phyloP scores from a whole-genome alignment of 2,113 vertebrate species.

The Labeo rohita region DNA sequence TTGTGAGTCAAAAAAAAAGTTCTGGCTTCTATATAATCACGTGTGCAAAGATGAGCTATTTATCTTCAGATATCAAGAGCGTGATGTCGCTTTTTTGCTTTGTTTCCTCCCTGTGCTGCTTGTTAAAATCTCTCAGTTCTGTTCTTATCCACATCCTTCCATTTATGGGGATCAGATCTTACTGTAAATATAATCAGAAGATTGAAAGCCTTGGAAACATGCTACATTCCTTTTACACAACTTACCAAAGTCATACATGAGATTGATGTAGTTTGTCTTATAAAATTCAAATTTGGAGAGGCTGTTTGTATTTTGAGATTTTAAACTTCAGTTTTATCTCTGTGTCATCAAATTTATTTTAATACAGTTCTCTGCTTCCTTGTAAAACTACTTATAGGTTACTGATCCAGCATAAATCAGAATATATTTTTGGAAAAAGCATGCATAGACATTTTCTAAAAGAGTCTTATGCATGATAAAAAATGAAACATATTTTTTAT shows the following conservation, averaged over 20 bases:
- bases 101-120: conserved; percentile 34
- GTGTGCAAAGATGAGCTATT: not conserved
- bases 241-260: not conserved
- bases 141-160: conserved; percentile 48
- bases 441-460: not conserved
- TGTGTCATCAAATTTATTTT: not conserved
- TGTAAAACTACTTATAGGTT: not conserved
- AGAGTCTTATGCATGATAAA: conserved; percentile 3
- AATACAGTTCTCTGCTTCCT: not conserved
- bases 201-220: not conserved
- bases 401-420: not conserved
- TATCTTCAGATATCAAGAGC: not conserved
- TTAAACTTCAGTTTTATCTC: not conserved
- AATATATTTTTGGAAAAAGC: not conserved
- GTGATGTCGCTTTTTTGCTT: not conserved
- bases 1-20: not conserved
- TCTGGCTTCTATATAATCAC: not conserved
- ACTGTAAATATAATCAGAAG: conserved; percentile 40
- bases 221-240: conserved; percentile 6
- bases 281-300: not conserved
- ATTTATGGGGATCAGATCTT: conserved; percentile 32
- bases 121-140: conserved; percentile 43
- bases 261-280: not conserved
- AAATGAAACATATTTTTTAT: not conserved
- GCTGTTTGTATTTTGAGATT: conserved; percentile 3